Base-by-base conservation (phyloP, 2,888 invertebrate species). In the Latrodectus elegans region DNA sequence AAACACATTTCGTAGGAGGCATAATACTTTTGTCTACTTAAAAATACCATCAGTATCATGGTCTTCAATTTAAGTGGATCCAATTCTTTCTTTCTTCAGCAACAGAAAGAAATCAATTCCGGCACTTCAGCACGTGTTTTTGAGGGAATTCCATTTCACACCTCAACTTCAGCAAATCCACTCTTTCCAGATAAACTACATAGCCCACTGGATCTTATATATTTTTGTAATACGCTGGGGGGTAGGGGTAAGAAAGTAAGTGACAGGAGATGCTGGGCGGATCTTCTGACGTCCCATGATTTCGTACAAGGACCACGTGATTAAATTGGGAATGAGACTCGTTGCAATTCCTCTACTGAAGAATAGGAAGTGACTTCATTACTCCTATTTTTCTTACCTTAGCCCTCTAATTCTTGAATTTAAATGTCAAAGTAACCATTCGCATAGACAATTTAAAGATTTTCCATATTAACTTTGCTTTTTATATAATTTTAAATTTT, bases 231-330 rank as follows among this genome's bases (percentile, higher is more conserved):
- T 60, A 60, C 60, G 60, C 12, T 60, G 60, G n/a, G 4, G 60
- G 60, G 12, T 55, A 15, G 12, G 14, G 60, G 60, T 15, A 10
- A 60, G 38, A 4, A 38, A 38, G 38, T 38, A 38, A 38, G 60
- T n/a, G 60, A 60, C n/a, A 22, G 22, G 26, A 9, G 17, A 26
- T 17, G 12, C 17, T 22, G 67, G 67, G 67, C 67, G 67, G 67
- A 17, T 22, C 17, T 12, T 68, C 22, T 68, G 17, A 22, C 67
- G n/a, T 68, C 17, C 8, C 8, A 17, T 68, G 74, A 74, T 74
- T 74, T 22, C 74, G 55, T 22, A 74, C 74, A 74, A 55, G 74
- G 55, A 22, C 60, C n/a, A 26, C 55, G 74, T 53, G 74, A 74
- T 74, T 74, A 74, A 53, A 55, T 55, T 22, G 74, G 14, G 60